Evolutionary conservation across 2,113 vertebrate genomes (phyloP).

Genomic region (Bungarus multicinctus): DNA sequence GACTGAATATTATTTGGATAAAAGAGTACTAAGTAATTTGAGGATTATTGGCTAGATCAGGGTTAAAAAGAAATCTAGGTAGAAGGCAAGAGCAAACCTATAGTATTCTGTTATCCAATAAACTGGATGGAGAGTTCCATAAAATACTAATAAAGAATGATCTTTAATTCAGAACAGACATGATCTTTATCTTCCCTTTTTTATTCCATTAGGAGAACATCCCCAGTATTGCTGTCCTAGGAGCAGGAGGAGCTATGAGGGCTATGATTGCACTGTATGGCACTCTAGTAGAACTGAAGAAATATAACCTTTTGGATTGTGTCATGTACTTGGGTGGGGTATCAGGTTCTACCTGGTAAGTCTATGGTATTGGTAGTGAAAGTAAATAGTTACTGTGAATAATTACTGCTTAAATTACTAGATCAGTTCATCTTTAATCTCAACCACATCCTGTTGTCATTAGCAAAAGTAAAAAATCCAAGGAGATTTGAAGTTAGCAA

Average conservation of each 20-base stretch:
- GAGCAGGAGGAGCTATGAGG: constrained; percentile 6
- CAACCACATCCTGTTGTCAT: background rate
- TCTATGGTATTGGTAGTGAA: background rate
- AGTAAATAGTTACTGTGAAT: background rate
- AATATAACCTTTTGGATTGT: constrained; percentile 14
- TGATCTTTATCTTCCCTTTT: background rate
- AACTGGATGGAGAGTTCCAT: background rate
- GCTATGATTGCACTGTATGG: constrained; percentile 17
- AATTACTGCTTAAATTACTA: background rate
- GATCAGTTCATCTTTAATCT: background rate
- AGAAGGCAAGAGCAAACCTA: background rate
- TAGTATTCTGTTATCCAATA: background rate
- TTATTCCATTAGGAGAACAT: background rate
- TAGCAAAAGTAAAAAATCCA: background rate
- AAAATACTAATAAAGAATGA: background rate
- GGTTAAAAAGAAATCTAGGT: background rate
- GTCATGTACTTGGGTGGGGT: constrained; percentile 10
- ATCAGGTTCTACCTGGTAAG: constrained; percentile 32
- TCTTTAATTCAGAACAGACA: background rate
- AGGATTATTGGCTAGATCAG: background rate
- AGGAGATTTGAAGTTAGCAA: background rate
- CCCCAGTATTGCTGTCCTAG: constrained; percentile 10
- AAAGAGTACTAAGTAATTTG: background rate
- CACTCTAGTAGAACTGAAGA: constrained; percentile 1
- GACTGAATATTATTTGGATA: background rate